Evolutionary conservation across 1,140 invertebrate species (phyloP).

Genomic region (Pteromalus puparum): DNA sequence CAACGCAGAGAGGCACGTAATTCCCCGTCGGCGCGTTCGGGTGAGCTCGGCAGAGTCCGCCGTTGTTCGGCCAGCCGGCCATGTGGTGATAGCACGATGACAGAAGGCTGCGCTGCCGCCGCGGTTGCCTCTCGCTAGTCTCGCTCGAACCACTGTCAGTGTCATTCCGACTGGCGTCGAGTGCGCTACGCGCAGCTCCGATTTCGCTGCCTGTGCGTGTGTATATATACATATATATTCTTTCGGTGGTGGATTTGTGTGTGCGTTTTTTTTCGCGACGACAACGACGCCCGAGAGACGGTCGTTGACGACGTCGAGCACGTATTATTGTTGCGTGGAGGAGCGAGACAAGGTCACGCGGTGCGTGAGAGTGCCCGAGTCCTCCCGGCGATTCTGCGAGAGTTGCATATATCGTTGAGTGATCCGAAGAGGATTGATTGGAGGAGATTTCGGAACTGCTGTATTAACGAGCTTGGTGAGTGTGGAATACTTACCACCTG

Average conservation of each 20-base stretch:
- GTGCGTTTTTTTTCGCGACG: not conserved
- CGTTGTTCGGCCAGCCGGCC: conserved; percentile 53
- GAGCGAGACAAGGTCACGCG: not conserved
- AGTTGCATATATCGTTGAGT: no score
- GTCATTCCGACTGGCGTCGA: conserved; percentile 65
- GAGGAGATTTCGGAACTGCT: not conserved
- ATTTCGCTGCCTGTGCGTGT: not conserved
- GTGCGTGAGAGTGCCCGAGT: no score
- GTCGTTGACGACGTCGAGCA: not conserved
- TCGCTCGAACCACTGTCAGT: conserved; percentile 64
- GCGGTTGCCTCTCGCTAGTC: not conserved
- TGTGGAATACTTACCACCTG: not conserved
- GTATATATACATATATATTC: not conserved
- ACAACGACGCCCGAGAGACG: not conserved
- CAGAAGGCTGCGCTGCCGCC: not conserved
- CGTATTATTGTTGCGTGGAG: not conserved
- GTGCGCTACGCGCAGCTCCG: conserved; percentile 36
- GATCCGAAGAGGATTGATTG: not conserved
- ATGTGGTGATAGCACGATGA: conserved; percentile 57
- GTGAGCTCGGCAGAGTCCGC: not conserved
- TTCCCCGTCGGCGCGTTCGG: not conserved
- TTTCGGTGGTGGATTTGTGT: not conserved
- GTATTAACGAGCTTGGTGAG: not conserved
- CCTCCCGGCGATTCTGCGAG: no score
- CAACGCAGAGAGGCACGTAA: not conserved